A percentile compares a stretch with the other conserved stretches of the same genome.
phyloP scores from a whole-genome alignment of 35 echinoderm and acorn worm genomes.

The Heliocidaris tuberculata region DNA sequence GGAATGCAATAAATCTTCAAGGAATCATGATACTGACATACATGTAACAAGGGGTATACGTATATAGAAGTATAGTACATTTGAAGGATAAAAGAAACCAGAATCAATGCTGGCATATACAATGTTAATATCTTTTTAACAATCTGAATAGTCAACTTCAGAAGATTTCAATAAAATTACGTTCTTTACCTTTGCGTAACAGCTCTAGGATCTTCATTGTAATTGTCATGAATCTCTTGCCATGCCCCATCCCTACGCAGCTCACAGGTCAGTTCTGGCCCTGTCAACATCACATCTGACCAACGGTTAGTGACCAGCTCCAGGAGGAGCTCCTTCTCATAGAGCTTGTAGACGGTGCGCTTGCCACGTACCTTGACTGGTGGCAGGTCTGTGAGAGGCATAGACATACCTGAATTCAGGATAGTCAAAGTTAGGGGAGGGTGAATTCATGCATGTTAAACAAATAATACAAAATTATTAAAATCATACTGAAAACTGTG shows the following conservation, averaged over 20 bases:
- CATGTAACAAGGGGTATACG: too few species aligned
- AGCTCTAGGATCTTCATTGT: slow-evolving; percentile 30
- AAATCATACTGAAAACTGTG: not conserved
- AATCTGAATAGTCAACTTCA: not conserved
- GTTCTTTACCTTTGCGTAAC: slow-evolving; percentile 13
- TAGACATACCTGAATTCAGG: not conserved
- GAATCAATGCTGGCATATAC: not conserved
- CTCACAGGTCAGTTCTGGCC: slow-evolving; percentile 33
- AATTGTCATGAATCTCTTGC: slow-evolving; percentile 28
- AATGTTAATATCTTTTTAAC: too few species aligned
- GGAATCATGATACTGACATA: too few species aligned
- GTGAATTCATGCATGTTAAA: not conserved
- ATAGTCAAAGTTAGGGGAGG: not conserved
- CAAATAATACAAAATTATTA: not conserved
- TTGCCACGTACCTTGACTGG: not conserved
- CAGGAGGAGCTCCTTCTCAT: slow-evolving; percentile 40
- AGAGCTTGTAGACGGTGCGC: slow-evolving; percentile 36
- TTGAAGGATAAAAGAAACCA: not conserved
- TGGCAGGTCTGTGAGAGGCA: slow-evolving; percentile 33
- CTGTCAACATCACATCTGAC: slow-evolving; percentile 34
- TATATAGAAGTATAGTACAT: not conserved
- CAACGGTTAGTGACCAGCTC: slow-evolving; percentile 38
- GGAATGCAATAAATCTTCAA: too few species aligned
- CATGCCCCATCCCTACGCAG: slow-evolving; percentile 23
- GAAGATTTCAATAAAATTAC: not conserved